Evolutionary conservation across 2,797 vertebrate genomes (phyloP), one percentile per base, ranked within the genome.

Genomic region (Pyrocephalus nanus): DNA sequence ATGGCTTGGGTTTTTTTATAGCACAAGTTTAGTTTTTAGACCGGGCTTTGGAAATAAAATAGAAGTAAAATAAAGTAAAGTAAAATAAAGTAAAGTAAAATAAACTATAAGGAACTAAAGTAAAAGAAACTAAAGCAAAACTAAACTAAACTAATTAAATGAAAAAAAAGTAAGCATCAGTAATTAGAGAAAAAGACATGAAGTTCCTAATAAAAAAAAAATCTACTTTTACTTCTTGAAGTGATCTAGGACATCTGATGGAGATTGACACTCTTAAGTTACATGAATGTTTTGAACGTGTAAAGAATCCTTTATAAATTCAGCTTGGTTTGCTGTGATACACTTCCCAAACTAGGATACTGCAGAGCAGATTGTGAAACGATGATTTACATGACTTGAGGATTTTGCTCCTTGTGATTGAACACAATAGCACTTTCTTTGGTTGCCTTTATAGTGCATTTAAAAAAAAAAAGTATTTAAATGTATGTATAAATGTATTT

Each of bases 261-360:
- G 86, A 89, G 88, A 91, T 86, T 91, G 86, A 89, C 88, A 86
- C 36, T 58, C 48, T 79, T 25, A 72, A 95, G 84, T 77, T 94
- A 83, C 89, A 88, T 62, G 92, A 90, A 82, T 82, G 93, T 91
- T 93, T 93, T 64, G 86, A 86, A 96, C 0, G 22, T 94, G 86
- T 73, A 93, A 96, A 90, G 94, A 96, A 92, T 96, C 36, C 60
- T 91, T 66, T 88, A 91, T 67, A 81, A 85, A 88, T 94, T 93
- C 90, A 81, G 73, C 82, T 94, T 87, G 47, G 67, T 90, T 93
- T 96, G 73, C 85, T 91, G 54, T n/a, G 72, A 79, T 92, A 34
- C 67, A 40, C 74, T 93, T 95, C 93, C 93, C 88, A 95, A 91
- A 93, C 88, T 70, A 62, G 80, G 83, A 90, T 88, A 87, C 86